Evolutionary conservation across 2,113 vertebrate species (phyloP).

Genomic region (Epinephelus fuscoguttatus): DNA sequence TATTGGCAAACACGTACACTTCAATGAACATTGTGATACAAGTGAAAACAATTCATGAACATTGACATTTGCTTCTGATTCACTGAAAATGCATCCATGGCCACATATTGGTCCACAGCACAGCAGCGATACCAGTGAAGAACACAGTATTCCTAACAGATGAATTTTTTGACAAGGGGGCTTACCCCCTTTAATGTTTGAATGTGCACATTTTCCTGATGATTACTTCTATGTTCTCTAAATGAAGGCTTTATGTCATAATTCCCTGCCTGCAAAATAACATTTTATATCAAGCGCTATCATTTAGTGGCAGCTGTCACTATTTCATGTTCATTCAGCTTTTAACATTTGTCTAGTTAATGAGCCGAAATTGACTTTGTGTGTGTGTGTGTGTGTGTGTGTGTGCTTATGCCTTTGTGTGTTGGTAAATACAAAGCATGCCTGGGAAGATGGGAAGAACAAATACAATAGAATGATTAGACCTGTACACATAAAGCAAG

Average conservation of each 20-base stretch:
- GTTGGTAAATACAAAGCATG: background rate
- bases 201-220: background rate
- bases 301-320: conserved; percentile 24
- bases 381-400: background rate
- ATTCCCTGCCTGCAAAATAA: background rate
- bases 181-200: background rate
- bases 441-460: background rate
- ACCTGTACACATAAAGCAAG: background rate
- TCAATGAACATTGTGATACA: conserved; percentile 2
- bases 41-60: conserved; percentile 13
- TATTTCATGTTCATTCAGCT: conserved; percentile 60
- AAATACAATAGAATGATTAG: conserved; percentile 1
- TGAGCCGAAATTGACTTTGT: conserved; percentile 14
- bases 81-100: background rate
- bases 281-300: background rate
- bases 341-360: conserved; percentile 46
- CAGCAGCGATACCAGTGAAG: background rate
- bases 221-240: background rate
- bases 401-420: background rate
- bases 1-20: background rate
- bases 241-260: background rate
- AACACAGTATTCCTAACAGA: background rate
- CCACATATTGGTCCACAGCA: background rate
- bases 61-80: conserved; percentile 1
- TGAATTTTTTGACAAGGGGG: no score